Conservation (phyloP, 2,888 invertebrate species). For the Argyresthia albistria region DNA sequence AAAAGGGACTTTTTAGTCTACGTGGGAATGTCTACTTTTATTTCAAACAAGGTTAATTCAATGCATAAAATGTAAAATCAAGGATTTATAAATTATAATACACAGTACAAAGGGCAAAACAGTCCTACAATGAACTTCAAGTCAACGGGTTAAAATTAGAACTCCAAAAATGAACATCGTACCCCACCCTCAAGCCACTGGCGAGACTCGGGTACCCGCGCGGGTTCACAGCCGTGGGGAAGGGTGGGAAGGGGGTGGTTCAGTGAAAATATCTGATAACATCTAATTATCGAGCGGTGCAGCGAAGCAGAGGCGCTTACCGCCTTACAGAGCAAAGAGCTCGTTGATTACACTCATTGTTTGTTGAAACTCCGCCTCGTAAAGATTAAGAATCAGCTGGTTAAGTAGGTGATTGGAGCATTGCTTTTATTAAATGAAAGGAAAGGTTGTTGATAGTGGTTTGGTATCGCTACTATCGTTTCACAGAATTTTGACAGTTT, state of each 20-base stretch:
- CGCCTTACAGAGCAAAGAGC: slow-evolving; percentile 22
- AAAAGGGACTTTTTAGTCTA: no score
- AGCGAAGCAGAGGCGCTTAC: slow-evolving; percentile 24
- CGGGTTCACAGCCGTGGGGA: not conserved
- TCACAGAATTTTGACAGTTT: no score
- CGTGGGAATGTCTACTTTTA: no score
- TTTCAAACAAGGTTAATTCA: no score
- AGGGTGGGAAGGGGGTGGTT: slow-evolving; percentile 36
- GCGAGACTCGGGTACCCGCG: not conserved
- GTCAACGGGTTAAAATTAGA: no score
- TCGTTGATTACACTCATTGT: slow-evolving; percentile 56
- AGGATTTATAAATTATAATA: no score
- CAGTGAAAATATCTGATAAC: slow-evolving; percentile 71
- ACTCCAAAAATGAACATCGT: not conserved
- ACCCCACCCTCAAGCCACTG: not conserved
- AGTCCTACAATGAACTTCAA: no score
- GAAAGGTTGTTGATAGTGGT: no score
- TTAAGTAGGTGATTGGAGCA: not conserved
- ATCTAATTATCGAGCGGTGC: slow-evolving; percentile 56
- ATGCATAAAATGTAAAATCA: no score
- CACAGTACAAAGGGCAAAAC: no score
- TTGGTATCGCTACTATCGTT: no score
- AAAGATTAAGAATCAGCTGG: not conserved
- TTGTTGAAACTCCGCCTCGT: slow-evolving; percentile 11
- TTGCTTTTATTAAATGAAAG: no score